Evolutionary conservation across 2,888 invertebrate species (phyloP), one percentile per base, ranked within the genome.

Genomic region (Agrilus biguttatus): DNA sequence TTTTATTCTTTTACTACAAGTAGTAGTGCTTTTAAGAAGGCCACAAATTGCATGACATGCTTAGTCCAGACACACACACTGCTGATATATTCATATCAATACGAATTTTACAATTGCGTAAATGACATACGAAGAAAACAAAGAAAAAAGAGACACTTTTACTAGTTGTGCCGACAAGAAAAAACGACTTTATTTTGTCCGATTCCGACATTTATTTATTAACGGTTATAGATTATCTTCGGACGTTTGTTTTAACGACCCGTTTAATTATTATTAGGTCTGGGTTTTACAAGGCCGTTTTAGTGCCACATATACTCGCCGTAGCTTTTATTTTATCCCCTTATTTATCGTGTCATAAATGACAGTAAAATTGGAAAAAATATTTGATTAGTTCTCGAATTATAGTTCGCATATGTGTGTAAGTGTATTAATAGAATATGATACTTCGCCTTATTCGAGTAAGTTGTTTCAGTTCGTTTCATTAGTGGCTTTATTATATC

Each of bases 331-430:
- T 52, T 53, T 52, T 53, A 54, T 47, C 49, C 52, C 51, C 47
- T 54, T 55, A 57, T 57, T 57, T 57, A 57, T 57, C 52, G 53
- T 53, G 51, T 53, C 55, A 54, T 57, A 57, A 56, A 55, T 53
- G 54, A 52, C 51, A 49, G 53, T 55, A 53, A 55, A 55, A 50
- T 47, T 46, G 47, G 51, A 49, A 50, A 46, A 50, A 48, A 51
- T 53, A 51, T 53, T 50, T 53, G 52, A 54, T 53, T 51, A 49
- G 53, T 47, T 45, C 45, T 43, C 46, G 28, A 48, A 44, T 37
- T 39, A 44, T 42, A 35, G 41, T 46, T 40, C 43, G 44, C 45
- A 35, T 38, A 41, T 35, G 39, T 35, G 28, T 37, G 37, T 34
- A 33, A 36, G 33, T 36, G 33, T 33, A 28, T 28, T 28, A 28